phyloP scores from a whole-genome alignment of 2,888 invertebrate species.

The Seladonia tumulorum region DNA sequence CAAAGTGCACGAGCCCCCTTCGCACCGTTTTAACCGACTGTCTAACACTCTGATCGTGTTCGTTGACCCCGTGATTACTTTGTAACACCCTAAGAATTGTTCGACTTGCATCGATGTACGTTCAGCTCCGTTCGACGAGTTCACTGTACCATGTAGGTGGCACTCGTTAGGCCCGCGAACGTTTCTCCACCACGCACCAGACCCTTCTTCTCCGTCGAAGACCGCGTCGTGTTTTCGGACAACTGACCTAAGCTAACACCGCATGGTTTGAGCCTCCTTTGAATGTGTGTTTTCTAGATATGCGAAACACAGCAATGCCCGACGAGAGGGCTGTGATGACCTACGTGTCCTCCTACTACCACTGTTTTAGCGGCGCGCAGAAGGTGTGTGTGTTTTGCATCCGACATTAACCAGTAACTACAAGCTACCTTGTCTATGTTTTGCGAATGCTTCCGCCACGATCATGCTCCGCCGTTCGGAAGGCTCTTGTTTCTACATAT shows the following conservation, averaged over 20 bases:
- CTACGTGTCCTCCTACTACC: slow-evolving; percentile 99
- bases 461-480: neutral
- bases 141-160: slow-evolving; percentile 24
- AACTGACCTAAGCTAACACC: slow-evolving; percentile 74
- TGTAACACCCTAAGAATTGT: slow-evolving; percentile 1
- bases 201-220: slow-evolving; percentile 18
- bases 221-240: slow-evolving; percentile 10
- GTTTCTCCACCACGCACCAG: slow-evolving; percentile 16
- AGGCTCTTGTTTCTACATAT: neutral
- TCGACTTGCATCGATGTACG: neutral
- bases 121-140: slow-evolving; percentile 13
- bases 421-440: slow-evolving; percentile 8
- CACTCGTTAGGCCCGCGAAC: slow-evolving; percentile 18
- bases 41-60: slow-evolving; percentile 62
- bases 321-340: slow-evolving; percentile 99
- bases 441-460: neutral
- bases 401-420: slow-evolving; percentile 59
- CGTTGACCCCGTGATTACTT: slow-evolving; percentile 48
- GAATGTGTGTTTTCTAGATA: slow-evolving; percentile 89
- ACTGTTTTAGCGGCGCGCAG: slow-evolving; percentile 99
- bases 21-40: slow-evolving; percentile 41
- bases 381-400: slow-evolving; percentile 90
- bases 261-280: slow-evolving; percentile 83
- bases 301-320: slow-evolving; percentile 99
- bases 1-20: neutral